Percentiles rank a stretch among this genome's conserved stretches.
Conservation (phyloP, 2,888 invertebrate genomes). For the Idaea biselata region DNA sequence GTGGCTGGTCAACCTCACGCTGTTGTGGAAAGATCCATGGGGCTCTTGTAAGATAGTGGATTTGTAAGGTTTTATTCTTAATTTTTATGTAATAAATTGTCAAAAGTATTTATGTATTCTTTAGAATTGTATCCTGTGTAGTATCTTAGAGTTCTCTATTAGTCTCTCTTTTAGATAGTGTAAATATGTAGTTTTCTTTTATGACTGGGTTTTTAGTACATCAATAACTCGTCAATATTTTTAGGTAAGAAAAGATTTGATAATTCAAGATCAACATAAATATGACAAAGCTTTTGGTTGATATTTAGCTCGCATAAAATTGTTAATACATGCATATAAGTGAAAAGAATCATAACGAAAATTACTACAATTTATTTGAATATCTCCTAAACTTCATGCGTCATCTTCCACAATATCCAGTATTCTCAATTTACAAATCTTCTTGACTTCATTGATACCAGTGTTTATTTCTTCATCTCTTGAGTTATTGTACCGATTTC, state of each 20-base stretch:
- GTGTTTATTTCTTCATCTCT: slow-evolving; percentile 76
- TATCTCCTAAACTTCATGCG: slow-evolving; percentile 1
- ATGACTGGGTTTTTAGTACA: background rate
- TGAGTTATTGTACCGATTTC: slow-evolving; percentile 75
- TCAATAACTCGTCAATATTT: too few species aligned
- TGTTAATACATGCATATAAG: background rate
- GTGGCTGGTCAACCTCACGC: slow-evolving; percentile 90
- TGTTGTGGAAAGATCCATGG: slow-evolving; percentile 87
- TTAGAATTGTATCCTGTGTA: background rate
- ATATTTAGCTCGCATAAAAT: too few species aligned
- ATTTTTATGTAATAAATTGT: background rate
- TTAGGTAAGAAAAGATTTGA: too few species aligned
- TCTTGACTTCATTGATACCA: slow-evolving; percentile 84
- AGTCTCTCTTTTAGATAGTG: background rate
- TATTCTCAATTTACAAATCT: slow-evolving; percentile 83
- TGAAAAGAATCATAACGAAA: background rate
- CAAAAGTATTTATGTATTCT: background rate
- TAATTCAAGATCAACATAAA: too few species aligned
- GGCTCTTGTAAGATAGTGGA: slow-evolving; percentile 62
- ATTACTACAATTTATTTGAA: slow-evolving; percentile 8
- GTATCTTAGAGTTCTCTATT: background rate
- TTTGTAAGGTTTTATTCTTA: background rate
- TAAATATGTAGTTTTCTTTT: slow-evolving; percentile 6
- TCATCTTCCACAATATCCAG: slow-evolving; percentile 66
- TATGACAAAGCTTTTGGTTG: too few species aligned